Percentiles rank a stretch among this genome's conserved stretches.
Evolutionary conservation across 1,140 invertebrate species (phyloP).

Genomic region (Eurosta solidaginis): DNA sequence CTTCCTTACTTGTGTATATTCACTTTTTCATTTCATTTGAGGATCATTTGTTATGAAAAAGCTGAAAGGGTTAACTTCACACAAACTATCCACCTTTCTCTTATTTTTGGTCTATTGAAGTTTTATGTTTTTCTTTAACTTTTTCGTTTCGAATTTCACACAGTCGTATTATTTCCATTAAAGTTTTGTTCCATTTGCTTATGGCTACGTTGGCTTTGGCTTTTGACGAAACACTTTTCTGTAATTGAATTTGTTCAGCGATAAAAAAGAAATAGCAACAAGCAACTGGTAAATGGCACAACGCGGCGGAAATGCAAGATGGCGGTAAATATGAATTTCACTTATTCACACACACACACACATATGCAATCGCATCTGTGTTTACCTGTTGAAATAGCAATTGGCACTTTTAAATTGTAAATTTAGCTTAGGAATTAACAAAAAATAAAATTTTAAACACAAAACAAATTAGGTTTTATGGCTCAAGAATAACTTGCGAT

Average conservation of each 20-base stretch:
- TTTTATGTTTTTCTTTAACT: neutral
- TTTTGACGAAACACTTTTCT: conserved; percentile 13
- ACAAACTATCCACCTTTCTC: too few relatives aligned
- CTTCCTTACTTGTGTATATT: too few relatives aligned
- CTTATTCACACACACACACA: neutral
- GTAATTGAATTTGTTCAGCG: neutral
- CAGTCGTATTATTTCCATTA: neutral
- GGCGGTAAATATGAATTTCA: conserved; percentile 21
- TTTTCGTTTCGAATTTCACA: neutral
- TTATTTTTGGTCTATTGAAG: neutral
- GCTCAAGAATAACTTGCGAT: neutral
- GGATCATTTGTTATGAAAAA: too few relatives aligned
- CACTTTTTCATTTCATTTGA: too few relatives aligned
- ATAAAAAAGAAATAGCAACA: conserved; percentile 2
- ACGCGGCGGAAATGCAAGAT: conserved; percentile 22
- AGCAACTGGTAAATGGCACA: conserved; percentile 9
- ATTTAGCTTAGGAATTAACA: neutral
- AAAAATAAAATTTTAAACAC: neutral
- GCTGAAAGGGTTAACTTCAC: too few relatives aligned
- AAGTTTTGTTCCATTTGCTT: neutral
- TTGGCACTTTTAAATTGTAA: neutral
- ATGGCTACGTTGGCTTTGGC: neutral
- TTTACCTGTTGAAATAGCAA: neutral
- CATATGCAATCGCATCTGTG: neutral
- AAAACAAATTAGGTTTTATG: neutral